Evolutionary conservation across 1,140 invertebrate genomes (phyloP), one percentile per base, ranked within the genome.

Genomic region (Tetramorium parvispinum): DNA sequence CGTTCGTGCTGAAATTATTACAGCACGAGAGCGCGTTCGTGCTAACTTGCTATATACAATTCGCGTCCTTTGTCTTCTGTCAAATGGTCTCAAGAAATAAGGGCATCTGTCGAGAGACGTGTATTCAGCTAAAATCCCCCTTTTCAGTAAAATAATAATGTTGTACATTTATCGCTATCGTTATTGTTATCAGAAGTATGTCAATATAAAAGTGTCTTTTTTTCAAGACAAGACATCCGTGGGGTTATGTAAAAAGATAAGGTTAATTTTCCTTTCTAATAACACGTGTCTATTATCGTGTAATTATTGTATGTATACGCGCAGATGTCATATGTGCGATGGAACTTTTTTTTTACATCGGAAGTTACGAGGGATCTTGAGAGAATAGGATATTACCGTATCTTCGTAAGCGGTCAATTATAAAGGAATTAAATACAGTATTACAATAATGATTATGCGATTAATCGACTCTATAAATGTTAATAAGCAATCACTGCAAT

Each of bases 281-380:
- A 59, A 83, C 11, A 57, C 27, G 27, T 49, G 24, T 43, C 53
- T 82, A 73, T 82, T 82, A 73, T 1, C 53, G 49, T 13, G 49
- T 13, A 87, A 89, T 87, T 76, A 89, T 88, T 57, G 70, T 49
- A 32, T 32, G 70, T 49, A 55, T 49, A 55, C 24, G 18, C 66
- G 53, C 71, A 55, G 65, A 87, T 89, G 88, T 87, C 88, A 89
- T 55, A 68, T 68, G 73, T 65, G 76, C 8, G 61, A 85, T 59
- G 65, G 13, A 71, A 76, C 85, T 86, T 75, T 68, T 76, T 66
- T 10, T 53, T 10, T 57, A 16, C 57, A n/a, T 59, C 61, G 88
- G 75, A 87, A 85, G 55, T 89, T 68, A 77, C 61, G 65, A 51
- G 32, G 21, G 57, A 37, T 46, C 76, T 65, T 68, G n/a, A 43